These are phyloP conservation scores for Mus caroli DNA, from an alignment of 2,797 vertebrate genomes.

Conservation along the genomic window DNA sequence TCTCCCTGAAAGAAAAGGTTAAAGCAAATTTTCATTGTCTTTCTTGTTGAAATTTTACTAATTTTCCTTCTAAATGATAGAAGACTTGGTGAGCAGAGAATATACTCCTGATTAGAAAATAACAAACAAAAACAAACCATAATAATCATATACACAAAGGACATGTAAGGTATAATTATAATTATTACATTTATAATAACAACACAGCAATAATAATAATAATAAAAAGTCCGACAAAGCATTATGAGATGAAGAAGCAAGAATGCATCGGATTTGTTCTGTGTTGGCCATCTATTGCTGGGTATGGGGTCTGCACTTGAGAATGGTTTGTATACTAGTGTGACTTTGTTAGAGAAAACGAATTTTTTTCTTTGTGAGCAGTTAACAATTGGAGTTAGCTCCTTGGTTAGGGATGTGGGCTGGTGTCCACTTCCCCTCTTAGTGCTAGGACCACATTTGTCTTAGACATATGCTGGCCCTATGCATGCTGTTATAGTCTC, in stretches of 20 bases:
- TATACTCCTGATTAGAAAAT: background rate
- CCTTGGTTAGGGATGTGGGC: background rate
- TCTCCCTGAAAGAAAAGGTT: background rate
- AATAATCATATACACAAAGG: background rate
- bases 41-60: background rate
- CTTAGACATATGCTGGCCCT: background rate
- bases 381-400: background rate
- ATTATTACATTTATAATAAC: too few relatives aligned
- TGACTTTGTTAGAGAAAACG: background rate
- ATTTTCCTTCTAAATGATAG: background rate
- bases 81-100: background rate
- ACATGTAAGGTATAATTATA: background rate
- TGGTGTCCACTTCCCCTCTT: background rate
- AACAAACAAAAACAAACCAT: background rate
- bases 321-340: background rate
- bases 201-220: background rate
- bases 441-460: background rate
- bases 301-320: background rate
- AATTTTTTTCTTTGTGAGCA: background rate
- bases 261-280: background rate
- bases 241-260: background rate
- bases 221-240: background rate
- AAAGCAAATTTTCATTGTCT: background rate
- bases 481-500: background rate
- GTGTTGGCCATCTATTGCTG: background rate